Base-by-base conservation (phyloP, 2,888 invertebrate genomes). In the Epirrhoe alternata region DNA sequence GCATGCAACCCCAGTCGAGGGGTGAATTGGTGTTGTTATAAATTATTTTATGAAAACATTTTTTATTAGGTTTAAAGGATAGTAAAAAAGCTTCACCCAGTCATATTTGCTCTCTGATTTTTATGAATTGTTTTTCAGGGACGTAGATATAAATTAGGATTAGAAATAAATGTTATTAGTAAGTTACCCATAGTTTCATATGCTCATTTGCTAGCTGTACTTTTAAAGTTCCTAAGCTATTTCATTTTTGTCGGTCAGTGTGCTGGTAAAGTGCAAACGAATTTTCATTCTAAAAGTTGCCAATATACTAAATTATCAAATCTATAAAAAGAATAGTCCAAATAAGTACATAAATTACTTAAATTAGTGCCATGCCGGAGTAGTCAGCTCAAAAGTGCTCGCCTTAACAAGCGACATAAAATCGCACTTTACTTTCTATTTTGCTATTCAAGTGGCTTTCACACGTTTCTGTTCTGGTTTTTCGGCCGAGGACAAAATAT, bases 401-500 rank as follows among this genome's bases (percentile, higher is more conserved):
- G 61, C 56, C 60, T 45, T 56, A 56, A 60, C 64, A 59, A 61
- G 63, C 54, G 42, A 75, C 77, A 76, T 51, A 70, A 68, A 68
- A 76, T 62, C 64, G 74, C 78, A 78, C 77, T 79, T 70, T 69
- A 51, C 59, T 57, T 66, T 69, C 69, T 68, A 61, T 65, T 72
- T 71, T 61, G 67, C 68, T 59, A 35, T 69, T 68, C 69, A 74
- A 74, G 74, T 75, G 73, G 76, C 74, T 75, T 79, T 77, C 77
- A 74, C 76, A 78, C 75, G 71, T 78, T 70, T 72, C 69, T 63
- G 72, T 42, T 71, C 75, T 74, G 82, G 80, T 80, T 77, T 77
- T 75, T 73, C 69, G 77, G 71, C 74, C 72, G 68, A 75, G 74
- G 75, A 80, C 79, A 80, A 83, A 84, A 88, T 86, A 86, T 86